Evolutionary conservation across 2,113 vertebrate genomes (phyloP), one percentile per base, ranked within the genome.

Genomic region (Heloderma charlesbogerti): DNA sequence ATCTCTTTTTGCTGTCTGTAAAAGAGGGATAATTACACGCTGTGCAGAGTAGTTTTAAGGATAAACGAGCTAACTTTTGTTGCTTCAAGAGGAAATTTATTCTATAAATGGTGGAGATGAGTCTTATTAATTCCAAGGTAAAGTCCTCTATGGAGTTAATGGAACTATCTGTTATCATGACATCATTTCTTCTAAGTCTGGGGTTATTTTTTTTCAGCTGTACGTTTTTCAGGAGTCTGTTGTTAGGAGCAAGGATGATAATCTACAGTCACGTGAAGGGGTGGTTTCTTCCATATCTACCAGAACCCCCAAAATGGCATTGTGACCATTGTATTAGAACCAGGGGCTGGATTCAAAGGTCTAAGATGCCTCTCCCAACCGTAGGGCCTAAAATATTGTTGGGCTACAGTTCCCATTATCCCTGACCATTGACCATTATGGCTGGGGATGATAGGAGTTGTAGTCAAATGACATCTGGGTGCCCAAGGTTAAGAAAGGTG

Each of bases 111-210:
- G 22, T 5, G 1, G 18, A 94, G 13, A 85, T 60, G 66, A 91
- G 91, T 91, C 75, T 37, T 92, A 90, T 90, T 91, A 93, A 93
- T 94, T 94, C 78, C 84, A 92, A 90, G 84, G 85, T 71, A 71
- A 91, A 88, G 27, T 43, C 63, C 29, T 77, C 66, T 77, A 81
- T 54, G 29, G 34, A 89, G 4, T 31, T 94, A 93, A 90, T 81
- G 87, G 77, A 85, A 93, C 57, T 89, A 81, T 92, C 92, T 94
- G 16, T 88, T 94, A 79, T 91, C 27, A 77, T n/a, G 63, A 85
- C 48, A 91, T 57, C 77, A 37, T 91, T 86, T 94, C 88, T 85
- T 86, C 69, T 83, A 63, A 84, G 43, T 22, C 4, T 54, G 67
- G 80, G 51, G 6, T 90, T 92, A 91, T 40, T 91, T 77, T 67